phyloP scores from a whole-genome alignment of 1,140 invertebrate genomes.

The Cecropterus lyciades region DNA sequence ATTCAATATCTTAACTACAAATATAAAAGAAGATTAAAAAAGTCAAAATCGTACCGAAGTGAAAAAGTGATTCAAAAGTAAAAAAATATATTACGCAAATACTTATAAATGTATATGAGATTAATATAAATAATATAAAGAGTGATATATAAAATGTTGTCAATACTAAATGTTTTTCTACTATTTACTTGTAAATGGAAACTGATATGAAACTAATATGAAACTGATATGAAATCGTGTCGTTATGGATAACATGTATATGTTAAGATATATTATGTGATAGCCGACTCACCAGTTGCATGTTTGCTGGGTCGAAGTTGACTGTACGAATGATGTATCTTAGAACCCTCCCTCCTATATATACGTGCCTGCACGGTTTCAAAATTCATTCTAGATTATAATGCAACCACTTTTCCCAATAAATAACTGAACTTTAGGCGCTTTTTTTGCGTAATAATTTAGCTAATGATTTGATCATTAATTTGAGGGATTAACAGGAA shows the following conservation, averaged over 20 bases:
- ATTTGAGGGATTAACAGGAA: slow-evolving; percentile 31
- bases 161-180: no score
- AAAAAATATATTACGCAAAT: no score
- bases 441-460: slow-evolving; percentile 60
- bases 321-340: slow-evolving; percentile 59
- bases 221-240: slow-evolving; percentile 1
- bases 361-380: slow-evolving; percentile 56
- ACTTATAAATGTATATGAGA: no score
- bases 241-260: no score
- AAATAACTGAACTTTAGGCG: slow-evolving; percentile 66
- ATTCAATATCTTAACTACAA: no score
- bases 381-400: slow-evolving; percentile 74
- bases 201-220: neutral
- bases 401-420: slow-evolving; percentile 71
- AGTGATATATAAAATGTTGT: no score
- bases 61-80: no score
- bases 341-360: slow-evolving; percentile 53
- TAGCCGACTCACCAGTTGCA: slow-evolving; percentile 71
- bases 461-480: slow-evolving; percentile 33
- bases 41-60: no score
- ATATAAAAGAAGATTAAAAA: no score
- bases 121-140: no score
- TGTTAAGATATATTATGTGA: slow-evolving; percentile 4
- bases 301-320: slow-evolving; percentile 65
- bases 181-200: no score